Conservation (phyloP, 2,888 invertebrate species). For the Limnephilus rhombicus region DNA sequence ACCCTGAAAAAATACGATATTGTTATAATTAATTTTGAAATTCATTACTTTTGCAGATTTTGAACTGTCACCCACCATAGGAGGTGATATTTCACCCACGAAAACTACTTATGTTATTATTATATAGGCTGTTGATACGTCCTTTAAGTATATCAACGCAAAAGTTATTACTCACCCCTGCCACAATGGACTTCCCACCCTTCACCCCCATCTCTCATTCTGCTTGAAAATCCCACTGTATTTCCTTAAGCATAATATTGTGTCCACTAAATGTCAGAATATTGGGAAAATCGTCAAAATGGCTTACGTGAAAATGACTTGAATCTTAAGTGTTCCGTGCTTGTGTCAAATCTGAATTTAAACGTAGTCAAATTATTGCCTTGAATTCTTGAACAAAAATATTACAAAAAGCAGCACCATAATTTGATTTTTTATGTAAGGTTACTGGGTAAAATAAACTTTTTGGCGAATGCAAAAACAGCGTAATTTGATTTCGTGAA, state of each 20-base stretch:
- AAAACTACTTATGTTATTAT: not conserved
- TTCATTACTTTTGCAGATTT: too few relatives aligned
- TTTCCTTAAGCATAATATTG: not conserved
- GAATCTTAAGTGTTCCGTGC: not conserved
- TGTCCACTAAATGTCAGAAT: not conserved
- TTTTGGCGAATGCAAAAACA: not conserved
- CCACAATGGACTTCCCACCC: not conserved
- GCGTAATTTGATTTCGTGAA: not conserved
- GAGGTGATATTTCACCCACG: not conserved
- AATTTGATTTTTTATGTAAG: not conserved
- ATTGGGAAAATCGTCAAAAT: not conserved
- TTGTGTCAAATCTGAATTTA: not conserved
- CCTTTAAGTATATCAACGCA: too few relatives aligned
- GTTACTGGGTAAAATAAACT: not conserved
- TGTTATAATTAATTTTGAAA: too few relatives aligned
- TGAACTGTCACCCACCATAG: too few relatives aligned
- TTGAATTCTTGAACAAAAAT: not conserved
- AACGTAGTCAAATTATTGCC: not conserved
- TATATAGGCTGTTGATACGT: not conserved
- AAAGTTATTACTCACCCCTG: too few relatives aligned
- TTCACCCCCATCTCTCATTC: not conserved
- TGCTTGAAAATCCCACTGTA: not conserved
- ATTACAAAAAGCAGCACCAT: not conserved
- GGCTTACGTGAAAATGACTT: not conserved
- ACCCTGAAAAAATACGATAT: too few relatives aligned